These are phyloP conservation scores for Numenius arquata DNA, from an alignment of 2,113 vertebrate species.

Conservation along the genomic window DNA sequence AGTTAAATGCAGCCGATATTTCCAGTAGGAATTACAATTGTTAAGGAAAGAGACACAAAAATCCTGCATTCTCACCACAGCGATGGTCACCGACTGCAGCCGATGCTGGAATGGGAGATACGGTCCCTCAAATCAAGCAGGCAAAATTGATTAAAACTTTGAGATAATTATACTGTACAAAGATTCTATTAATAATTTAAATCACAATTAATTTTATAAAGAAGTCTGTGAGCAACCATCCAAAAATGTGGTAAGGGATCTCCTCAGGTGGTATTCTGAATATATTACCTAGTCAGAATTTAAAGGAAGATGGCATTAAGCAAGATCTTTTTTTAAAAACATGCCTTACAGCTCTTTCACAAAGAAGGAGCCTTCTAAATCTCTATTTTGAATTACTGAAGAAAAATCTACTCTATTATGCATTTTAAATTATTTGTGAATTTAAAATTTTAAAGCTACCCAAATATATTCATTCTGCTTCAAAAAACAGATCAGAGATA, in stretches of 20 bases:
- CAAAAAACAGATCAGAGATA: background rate
- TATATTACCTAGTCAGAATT: background rate
- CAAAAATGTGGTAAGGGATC: background rate
- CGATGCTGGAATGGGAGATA: background rate
- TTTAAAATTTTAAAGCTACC: background rate
- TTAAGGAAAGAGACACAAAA: background rate
- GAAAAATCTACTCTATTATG: background rate
- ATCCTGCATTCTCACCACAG: background rate
- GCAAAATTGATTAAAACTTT: background rate
- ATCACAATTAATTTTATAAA: background rate
- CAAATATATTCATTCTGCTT: background rate
- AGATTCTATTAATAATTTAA: background rate
- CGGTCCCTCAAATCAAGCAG: accelerated
- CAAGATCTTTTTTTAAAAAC: background rate
- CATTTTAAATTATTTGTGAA: background rate
- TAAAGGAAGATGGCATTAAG: background rate
- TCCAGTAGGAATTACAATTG: background rate
- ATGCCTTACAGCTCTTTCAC: background rate
- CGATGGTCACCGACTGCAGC: background rate
- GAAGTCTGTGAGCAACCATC: background rate
- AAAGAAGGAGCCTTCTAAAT: background rate
- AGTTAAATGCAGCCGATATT: background rate
- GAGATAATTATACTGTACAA: background rate
- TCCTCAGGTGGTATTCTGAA: background rate
- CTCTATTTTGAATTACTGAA: background rate